Base-by-base conservation (phyloP, 1,140 invertebrate species). In the Neoseiulus cucumeris region DNA sequence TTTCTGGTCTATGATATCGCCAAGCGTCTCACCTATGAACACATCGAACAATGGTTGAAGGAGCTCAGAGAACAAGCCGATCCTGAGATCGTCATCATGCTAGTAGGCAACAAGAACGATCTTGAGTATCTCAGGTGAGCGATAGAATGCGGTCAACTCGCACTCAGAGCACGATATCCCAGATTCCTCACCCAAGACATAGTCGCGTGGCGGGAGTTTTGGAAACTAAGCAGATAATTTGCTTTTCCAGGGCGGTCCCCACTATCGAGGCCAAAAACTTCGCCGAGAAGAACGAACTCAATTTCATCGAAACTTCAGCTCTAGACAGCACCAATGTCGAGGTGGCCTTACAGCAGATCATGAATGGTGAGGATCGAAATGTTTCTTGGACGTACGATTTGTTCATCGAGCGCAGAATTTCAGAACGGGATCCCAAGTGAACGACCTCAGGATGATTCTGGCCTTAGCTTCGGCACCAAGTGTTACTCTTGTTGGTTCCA, bases 321-420 rank as follows among this genome's bases (percentile, higher is more conserved):
- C 81, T 99, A 74, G 96, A 99, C 82, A 97, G 94, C 64, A 98
- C 95, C 65, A 99, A 99, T 79, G 96, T 99, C 71, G 95, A 99
- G 81, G 88, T 90, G 72, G 96, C 96, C 77, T 99, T 99, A 82
- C 93, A 98, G 80, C 98, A 98, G 82, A 98, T 99, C 80, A 84
- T 98, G 78, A 97, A 92, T 81, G 93, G 91, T 94, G 77, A 78
- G 71, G 68, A 39, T 33, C 30, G 66, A n/a, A n/a, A n/a, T n/a
- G n/a, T n/a, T n/a, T n/a, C n/a, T n/a, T n/a, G n/a, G n/a, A n/a
- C n/a, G n/a, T n/a, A n/a, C n/a, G n/a, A n/a, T n/a, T n/a, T n/a
- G n/a, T n/a, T n/a, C n/a, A n/a, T n/a, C n/a, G n/a, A n/a, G n/a
- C n/a, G n/a, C n/a, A n/a, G n/a, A n/a, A n/a, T n/a, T n/a, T n/a